A percentile compares a stretch with the other conserved stretches of the same genome.
Evolutionary conservation across 2,113 vertebrate species (phyloP).

Genomic region (Hassar affinis): DNA sequence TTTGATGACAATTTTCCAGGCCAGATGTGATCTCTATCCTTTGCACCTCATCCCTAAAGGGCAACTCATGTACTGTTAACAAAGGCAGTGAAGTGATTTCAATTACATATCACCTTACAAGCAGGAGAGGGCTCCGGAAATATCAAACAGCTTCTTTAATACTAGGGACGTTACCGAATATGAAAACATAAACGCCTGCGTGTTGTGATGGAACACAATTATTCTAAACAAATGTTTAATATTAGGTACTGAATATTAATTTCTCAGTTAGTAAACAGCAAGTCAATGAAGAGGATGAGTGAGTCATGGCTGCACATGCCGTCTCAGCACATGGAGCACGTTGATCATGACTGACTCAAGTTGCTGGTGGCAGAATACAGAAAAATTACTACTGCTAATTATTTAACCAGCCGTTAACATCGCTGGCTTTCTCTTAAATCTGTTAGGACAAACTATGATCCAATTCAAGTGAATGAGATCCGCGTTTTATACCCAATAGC

Average conservation of each 20-base stretch:
- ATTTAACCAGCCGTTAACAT: not conserved
- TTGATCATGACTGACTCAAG: not conserved
- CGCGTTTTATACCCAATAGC: too few relatives aligned
- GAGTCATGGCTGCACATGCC: conserved; percentile 2
- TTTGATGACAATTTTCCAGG: not conserved
- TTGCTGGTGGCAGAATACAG: not conserved
- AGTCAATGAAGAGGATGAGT: not conserved
- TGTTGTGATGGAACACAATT: not conserved
- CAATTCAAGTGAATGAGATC: not conserved
- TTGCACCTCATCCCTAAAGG: not conserved
- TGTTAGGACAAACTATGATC: not conserved
- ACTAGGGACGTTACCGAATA: not conserved
- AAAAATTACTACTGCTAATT: not conserved
- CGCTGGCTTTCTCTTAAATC: not conserved
- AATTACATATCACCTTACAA: not conserved
- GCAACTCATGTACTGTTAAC: not conserved
- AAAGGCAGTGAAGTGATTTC: not conserved
- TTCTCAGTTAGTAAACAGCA: not conserved
- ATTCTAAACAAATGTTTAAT: too few relatives aligned
- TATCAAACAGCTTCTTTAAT: not conserved
- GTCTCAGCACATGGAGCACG: not conserved
- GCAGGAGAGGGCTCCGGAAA: not conserved
- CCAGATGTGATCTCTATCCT: not conserved
- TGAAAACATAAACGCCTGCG: not conserved
- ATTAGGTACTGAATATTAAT: not conserved